A percentile compares a stretch with the other conserved stretches of the same genome.
These are phyloP conservation scores for Tokudaia tokunoshimensis DNA, from an alignment of 2,797 vertebrate species.

Conservation along the genomic window DNA sequence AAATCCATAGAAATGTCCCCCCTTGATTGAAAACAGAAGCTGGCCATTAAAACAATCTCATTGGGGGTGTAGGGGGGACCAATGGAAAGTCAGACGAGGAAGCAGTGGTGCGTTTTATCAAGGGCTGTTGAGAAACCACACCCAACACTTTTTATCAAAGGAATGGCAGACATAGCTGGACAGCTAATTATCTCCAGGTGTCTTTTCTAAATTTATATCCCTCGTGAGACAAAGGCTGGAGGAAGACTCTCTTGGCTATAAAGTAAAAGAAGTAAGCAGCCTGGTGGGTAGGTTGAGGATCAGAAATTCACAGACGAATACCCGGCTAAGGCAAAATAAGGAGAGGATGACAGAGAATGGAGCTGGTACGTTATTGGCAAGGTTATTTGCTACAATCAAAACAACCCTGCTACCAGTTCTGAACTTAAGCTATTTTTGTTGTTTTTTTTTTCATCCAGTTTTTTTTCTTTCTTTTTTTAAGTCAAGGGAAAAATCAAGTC, in stretches of 20 bases:
- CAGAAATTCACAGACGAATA: neutral
- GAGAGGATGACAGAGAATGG: neutral
- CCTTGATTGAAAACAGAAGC: constrained; percentile 84
- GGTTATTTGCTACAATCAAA: constrained; percentile 12
- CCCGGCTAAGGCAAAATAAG: neutral
- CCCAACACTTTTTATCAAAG: constrained; percentile 83
- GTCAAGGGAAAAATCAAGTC: neutral
- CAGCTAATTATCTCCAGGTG: constrained; percentile 82
- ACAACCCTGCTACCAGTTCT: constrained; percentile 7
- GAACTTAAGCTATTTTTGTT: neutral
- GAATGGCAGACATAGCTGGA: constrained; percentile 73
- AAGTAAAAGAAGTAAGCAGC: neutral
- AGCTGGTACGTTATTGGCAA: neutral
- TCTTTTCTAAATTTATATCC: constrained; percentile 73
- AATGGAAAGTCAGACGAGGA: constrained; percentile 81
- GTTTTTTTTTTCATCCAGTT: neutral
- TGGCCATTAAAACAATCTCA: constrained; percentile 77
- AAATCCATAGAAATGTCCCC: constrained; percentile 81
- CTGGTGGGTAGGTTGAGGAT: neutral
- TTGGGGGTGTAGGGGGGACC: neutral
- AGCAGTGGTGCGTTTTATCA: constrained; percentile 79
- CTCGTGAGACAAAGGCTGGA: neutral
- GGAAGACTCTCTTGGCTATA: neutral
- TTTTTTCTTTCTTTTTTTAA: neutral
- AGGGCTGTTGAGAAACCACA: constrained; percentile 79